These are phyloP conservation scores for Myrmophylax atrothorax DNA, from an alignment of 2,113 vertebrate species.

Conservation along the genomic window DNA sequence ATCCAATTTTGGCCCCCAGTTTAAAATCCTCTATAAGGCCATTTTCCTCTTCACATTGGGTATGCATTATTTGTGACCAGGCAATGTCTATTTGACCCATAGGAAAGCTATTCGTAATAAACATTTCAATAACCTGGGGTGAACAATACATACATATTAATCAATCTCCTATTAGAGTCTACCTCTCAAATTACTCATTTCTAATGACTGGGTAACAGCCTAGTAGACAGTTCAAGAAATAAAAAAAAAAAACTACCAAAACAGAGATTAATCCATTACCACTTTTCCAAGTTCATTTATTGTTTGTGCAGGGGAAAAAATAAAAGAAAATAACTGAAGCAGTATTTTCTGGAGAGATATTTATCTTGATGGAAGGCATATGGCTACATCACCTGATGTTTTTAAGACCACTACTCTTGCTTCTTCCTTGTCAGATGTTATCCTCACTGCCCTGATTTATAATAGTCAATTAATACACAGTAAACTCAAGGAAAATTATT, in stretches of 20 bases:
- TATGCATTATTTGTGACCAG: neutral
- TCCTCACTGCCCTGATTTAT: neutral
- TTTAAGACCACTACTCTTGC: neutral
- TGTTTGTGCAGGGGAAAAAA: neutral
- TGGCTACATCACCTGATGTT: neutral
- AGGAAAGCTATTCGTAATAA: neutral
- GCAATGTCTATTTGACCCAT: neutral
- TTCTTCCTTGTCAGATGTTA: neutral
- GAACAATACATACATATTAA: neutral
- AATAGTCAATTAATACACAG: neutral
- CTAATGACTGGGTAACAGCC: neutral
- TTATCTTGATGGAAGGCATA: neutral
- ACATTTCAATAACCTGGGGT: neutral
- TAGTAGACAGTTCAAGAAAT: neutral
- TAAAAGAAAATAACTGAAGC: neutral
- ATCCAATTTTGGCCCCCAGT: neutral
- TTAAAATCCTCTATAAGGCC: neutral
- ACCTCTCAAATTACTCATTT: neutral
- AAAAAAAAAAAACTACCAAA: neutral
- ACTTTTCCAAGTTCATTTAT: neutral
- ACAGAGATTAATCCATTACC: neutral
- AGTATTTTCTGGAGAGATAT: neutral
- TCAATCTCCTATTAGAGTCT: neutral
- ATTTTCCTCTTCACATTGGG: neutral
- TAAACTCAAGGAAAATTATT: neutral